Percentiles rank a stretch among this genome's conserved stretches.
Conservation (phyloP, 2,113 vertebrate species). For the Octodon degus region DNA sequence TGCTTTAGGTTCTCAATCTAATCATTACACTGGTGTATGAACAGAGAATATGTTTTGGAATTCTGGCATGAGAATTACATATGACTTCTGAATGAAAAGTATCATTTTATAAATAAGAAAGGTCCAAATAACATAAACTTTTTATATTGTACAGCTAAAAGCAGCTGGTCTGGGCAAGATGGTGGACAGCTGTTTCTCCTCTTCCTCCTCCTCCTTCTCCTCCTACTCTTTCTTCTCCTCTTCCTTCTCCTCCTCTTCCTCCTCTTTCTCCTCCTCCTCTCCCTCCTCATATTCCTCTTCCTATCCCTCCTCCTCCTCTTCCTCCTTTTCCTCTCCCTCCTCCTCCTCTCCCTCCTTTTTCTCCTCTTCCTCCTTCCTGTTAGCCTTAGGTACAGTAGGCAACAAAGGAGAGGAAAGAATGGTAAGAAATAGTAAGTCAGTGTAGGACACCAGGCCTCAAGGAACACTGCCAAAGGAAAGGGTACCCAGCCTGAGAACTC, state of each 20-base stretch:
- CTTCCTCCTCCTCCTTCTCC: not conserved
- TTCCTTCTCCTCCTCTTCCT: too few species aligned
- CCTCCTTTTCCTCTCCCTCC: too few species aligned
- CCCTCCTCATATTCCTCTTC: too few species aligned
- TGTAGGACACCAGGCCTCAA: not conserved
- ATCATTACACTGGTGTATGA: not conserved
- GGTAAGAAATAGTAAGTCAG: not conserved
- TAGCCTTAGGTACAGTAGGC: not conserved
- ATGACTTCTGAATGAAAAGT: not conserved
- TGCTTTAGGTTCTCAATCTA: not conserved
- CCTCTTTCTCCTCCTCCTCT: too few species aligned
- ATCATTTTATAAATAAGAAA: slow-evolving; percentile 45
- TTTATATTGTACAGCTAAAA: not conserved
- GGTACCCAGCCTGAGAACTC: not conserved
- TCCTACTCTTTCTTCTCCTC: too few species aligned
- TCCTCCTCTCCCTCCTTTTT: not conserved
- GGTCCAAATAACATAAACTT: not conserved
- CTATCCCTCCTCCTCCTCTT: too few species aligned
- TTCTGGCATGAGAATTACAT: slow-evolving; percentile 35
- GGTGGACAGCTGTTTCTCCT: not conserved
- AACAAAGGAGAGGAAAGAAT: not conserved
- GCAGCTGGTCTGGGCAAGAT: not conserved
- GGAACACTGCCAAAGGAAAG: not conserved
- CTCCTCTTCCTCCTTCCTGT: not conserved
- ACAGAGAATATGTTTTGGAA: not conserved